These are phyloP conservation scores for Hemichromis elongatus DNA, from an alignment of 2,113 vertebrate species.

Conservation along the genomic window DNA sequence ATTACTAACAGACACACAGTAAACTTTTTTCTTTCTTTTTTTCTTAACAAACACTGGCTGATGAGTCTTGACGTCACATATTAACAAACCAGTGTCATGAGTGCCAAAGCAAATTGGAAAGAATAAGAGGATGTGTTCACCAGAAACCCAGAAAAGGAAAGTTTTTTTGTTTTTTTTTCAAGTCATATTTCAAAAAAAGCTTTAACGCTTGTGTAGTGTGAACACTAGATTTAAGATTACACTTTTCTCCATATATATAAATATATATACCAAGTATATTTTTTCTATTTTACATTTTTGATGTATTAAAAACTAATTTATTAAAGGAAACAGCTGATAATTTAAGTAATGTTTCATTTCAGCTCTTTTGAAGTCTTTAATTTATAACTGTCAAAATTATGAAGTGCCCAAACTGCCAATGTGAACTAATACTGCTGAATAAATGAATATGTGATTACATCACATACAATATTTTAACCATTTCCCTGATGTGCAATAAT, in stretches of 20 bases:
- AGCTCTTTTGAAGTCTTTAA: background rate
- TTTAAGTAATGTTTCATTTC: background rate
- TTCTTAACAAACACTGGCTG: background rate
- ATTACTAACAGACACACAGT: background rate
- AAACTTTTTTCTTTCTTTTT: fast-evolving
- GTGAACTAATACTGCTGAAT: background rate
- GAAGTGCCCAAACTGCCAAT: background rate
- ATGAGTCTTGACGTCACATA: background rate
- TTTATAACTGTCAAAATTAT: background rate
- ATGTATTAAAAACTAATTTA: background rate
- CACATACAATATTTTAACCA: too few species aligned
- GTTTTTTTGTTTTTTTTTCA: background rate
- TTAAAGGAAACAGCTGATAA: background rate
- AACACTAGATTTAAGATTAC: background rate
- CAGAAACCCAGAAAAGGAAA: background rate
- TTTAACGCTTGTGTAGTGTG: background rate
- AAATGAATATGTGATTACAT: background rate
- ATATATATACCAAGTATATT: background rate
- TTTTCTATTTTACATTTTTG: background rate
- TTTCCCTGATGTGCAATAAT: too few species aligned
- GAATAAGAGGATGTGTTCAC: background rate
- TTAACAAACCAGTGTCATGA: background rate
- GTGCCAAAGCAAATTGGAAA: background rate
- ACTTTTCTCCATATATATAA: fast-evolving
- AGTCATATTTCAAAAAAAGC: background rate